Base-by-base conservation (phyloP, 2,113 vertebrate species). In the Ictalurus punctatus region DNA sequence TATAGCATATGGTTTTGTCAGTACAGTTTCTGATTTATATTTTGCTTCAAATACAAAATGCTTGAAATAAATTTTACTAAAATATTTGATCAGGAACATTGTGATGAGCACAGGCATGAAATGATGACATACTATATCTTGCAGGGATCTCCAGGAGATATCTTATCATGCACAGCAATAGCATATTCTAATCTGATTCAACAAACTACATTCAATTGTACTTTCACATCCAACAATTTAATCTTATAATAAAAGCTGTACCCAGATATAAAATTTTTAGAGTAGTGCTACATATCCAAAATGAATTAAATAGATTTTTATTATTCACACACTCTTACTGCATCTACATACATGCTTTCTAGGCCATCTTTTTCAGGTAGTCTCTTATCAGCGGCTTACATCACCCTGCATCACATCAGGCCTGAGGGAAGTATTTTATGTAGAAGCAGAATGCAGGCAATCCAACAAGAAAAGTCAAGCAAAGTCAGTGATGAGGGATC, bases 301-400 rank as follows among this genome's bases (percentile, higher is more conserved):
- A 48, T 80, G 9, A 87, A 67, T 79, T 87, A 63, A 27, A 79
- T 63, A 25, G 27, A n/a, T 19, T 34, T 61, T 54, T 56, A 23
- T 86, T 83, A 85, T 17, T 5, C 0, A 69, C 34, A 65, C 34
- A 52, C 30, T 52, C 67, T n/a, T 63, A 82, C 9, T 4, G n/a
- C 83, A 23, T n/a, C 27, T 56, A 63, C 17, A 16, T 67, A 69
- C 7, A 73, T 76, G 40, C 14, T 54, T 86, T 88, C 59, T 1
- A 9, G 54, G 63, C 9, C 80, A 88, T 87, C 86, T 58, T 85
- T 63, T 1, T 61, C 78, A 78, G 78, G 58, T 82, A 56, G 34
- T 40, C 58, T 79, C 58, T 81, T 88, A 78, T 83, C 83, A 78
- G 69, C 37, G 34, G 56, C 67, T 88, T 90, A 81, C 90, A 86